Evolutionary conservation across 2,797 vertebrate genomes (phyloP).

Genomic region (Lepus townsendii): DNA sequence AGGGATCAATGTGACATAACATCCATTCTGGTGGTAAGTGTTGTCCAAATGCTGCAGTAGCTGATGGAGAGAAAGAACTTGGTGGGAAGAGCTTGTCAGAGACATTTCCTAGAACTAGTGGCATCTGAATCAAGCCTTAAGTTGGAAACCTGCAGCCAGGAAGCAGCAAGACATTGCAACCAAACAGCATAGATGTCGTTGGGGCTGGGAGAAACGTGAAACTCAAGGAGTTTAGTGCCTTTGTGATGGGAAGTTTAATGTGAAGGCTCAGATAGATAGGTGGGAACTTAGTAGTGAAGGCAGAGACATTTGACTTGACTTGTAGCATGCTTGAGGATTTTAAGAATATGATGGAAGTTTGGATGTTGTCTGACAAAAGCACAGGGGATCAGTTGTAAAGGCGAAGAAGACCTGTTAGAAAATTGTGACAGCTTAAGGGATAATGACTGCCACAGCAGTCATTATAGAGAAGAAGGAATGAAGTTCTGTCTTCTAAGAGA

Average conservation of each 20-base stretch:
- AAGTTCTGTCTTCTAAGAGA: neutral
- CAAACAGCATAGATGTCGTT: neutral
- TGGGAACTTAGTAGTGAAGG: neutral
- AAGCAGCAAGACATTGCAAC: neutral
- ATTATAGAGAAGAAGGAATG: neutral
- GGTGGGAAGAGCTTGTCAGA: neutral
- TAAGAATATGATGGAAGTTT: neutral
- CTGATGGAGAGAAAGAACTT: slow-evolving; percentile 26
- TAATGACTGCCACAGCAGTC: neutral
- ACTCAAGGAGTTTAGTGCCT: neutral
- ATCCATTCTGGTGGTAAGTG: neutral
- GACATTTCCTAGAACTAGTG: slow-evolving; percentile 1
- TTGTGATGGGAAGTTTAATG: neutral
- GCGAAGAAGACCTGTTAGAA: neutral
- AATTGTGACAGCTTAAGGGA: neutral
- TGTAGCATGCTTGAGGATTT: neutral
- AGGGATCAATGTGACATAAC: slow-evolving; percentile 9
- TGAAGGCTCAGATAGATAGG: neutral
- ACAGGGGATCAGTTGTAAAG: neutral
- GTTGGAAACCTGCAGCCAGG: neutral
- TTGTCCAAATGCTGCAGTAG: neutral
- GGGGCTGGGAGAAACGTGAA: neutral
- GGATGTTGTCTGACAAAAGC: neutral
- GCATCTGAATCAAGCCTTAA: neutral
- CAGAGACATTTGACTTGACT: neutral